Percentiles rank a stretch among this genome's conserved stretches.
phyloP scores from a whole-genome alignment of 2,113 vertebrate species.

The Bubo bubo region DNA sequence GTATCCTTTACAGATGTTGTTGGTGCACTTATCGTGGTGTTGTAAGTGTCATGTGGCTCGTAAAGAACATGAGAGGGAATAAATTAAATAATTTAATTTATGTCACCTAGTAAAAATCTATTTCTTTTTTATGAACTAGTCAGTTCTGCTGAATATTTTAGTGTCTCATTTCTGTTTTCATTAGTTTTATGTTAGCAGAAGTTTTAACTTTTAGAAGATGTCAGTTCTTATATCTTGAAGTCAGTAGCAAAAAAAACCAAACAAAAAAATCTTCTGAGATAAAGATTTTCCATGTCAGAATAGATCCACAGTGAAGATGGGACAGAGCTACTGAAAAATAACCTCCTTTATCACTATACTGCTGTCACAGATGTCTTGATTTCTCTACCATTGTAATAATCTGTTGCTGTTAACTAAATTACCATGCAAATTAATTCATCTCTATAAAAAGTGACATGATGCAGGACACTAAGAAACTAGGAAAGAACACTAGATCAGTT shows the following conservation, averaged over 20 bases:
- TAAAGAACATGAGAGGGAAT: background rate
- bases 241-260: background rate
- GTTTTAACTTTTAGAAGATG: background rate
- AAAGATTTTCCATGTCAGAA: background rate
- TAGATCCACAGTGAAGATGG: background rate
- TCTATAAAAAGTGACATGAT: background rate
- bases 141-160: background rate
- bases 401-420: background rate
- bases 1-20: background rate
- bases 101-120: background rate
- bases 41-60: background rate
- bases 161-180: background rate
- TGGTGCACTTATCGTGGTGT: background rate
- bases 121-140: background rate
- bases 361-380: background rate
- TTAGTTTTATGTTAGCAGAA: background rate
- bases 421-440: background rate
- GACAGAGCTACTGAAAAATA: background rate
- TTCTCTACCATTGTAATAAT: background rate
- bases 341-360: background rate
- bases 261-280: background rate
- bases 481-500: background rate
- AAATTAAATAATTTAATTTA: background rate
- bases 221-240: background rate
- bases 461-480: background rate